Conservation (phyloP, 2,797 vertebrate species). For the Cryptoprocta ferox region DNA sequence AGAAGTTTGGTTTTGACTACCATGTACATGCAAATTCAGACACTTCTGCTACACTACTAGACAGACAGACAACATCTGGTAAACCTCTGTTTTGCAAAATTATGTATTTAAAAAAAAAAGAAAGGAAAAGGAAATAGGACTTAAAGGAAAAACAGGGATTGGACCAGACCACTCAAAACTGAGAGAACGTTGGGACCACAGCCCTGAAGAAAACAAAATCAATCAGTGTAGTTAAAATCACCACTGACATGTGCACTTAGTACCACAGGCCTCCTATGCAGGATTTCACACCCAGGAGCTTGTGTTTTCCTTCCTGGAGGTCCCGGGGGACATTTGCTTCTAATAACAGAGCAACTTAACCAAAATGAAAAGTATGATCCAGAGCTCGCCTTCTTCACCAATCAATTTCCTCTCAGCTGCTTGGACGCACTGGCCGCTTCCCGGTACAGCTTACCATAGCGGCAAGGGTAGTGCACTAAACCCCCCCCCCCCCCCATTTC, state of each 20-base stretch:
- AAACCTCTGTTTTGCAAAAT: not conserved
- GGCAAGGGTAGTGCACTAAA: not conserved
- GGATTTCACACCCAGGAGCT: not conserved
- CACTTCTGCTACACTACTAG: not conserved
- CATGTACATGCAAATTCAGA: not conserved
- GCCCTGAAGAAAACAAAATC: not conserved
- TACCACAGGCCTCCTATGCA: not conserved
- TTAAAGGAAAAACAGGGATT: not conserved
- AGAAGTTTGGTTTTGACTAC: not conserved
- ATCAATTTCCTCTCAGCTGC: not conserved
- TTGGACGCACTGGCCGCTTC: not conserved
- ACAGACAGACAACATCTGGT: not conserved
- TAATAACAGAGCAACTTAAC: not conserved
- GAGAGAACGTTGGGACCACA: not conserved
- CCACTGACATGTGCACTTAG: not conserved
- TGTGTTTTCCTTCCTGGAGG: not conserved
- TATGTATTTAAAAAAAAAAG: not conserved
- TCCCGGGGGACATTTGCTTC: not conserved
- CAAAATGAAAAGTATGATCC: not conserved
- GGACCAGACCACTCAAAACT: not conserved
- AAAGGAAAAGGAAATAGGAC: not conserved
- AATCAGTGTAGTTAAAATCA: not conserved
- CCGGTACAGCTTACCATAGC: not conserved
- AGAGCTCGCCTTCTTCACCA: not conserved
- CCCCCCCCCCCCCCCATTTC: no score